Base-by-base conservation (phyloP, 2,888 invertebrate genomes). In the Anagyrus pseudococci region DNA sequence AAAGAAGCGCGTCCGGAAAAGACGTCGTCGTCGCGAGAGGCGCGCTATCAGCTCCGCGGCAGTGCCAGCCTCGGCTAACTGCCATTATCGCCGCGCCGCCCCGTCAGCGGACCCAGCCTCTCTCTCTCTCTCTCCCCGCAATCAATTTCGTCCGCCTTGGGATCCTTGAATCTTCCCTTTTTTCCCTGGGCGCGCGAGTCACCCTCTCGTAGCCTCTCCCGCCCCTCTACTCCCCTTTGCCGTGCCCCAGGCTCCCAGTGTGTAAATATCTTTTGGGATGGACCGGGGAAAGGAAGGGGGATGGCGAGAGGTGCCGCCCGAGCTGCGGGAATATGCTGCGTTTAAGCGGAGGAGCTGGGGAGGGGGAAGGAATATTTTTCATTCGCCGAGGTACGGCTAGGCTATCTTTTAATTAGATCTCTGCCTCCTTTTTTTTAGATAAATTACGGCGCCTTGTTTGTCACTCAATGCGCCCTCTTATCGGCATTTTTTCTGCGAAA, bases 361-460 rank as follows among this genome's bases (percentile, higher is more conserved):
- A 20, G 25, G 4, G 7, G 43, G 26, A 8, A 13, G 29, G 60
- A 48, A 33, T 54, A 54, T 49, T 55, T 49, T 49, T 49, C 22
- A 22, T 37, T 46, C 33, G n/a, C 19, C 8, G 44, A 2, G 17
- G 8, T 52, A 2, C 4, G 4, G 19, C 25, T 7, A 44, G 6
- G 13, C 4, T 56, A 61, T 62, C 62, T 52, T 57, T 52, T 62
- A 62, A 62, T 57, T 57, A 57, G 40, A 62, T 62, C 61, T 4
- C 29, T 7, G 29, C 4, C 3, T 19, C 19, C 19, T 44, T 44
- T 44, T 44, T 44, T 44, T 19, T 19, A 44, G 7, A 29, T 29
- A 29, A 29, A 29, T 29, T 29, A 10, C 29, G 10, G 6, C 4
- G 29, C 10, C 29, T 29, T 29, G 29, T 29, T 29, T 29, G 29